Percentiles rank a stretch among this genome's conserved stretches.
Evolutionary conservation across 2,888 invertebrate species (phyloP).

Genomic region (Arrhopalites spinosus): DNA sequence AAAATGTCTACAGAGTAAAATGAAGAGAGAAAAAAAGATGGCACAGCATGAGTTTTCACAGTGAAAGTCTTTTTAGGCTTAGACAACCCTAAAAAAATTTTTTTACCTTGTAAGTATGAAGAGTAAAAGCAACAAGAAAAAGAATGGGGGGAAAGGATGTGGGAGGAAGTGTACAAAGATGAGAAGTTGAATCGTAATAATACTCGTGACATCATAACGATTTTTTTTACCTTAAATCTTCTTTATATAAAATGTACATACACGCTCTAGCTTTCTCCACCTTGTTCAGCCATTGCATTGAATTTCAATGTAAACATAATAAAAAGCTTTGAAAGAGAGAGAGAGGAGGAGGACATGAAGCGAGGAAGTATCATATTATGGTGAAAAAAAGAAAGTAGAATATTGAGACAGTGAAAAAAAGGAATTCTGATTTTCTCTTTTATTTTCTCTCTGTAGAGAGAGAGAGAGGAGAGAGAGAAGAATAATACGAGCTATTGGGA

Average conservation of each 20-base stretch:
- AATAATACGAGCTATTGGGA: not conserved
- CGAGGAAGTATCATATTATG: not conserved
- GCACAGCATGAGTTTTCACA: not conserved
- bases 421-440: too few species aligned
- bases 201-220: too few species aligned
- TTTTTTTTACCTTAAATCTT: too few species aligned
- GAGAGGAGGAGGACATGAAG: not conserved
- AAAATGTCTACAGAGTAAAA: not conserved
- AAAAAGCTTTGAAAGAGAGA: not conserved
- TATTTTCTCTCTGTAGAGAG: not conserved
- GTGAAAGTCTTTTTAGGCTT: too few species aligned
- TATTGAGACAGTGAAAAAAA: not conserved
- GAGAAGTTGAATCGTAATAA: not conserved
- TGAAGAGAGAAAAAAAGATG: not conserved
- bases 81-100: too few species aligned
- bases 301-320: too few species aligned
- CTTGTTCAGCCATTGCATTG: too few species aligned
- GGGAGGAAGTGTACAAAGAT: not conserved
- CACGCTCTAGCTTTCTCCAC: too few species aligned
- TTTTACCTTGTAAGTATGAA: not conserved
- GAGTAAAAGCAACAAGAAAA: not conserved
- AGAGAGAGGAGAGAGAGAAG: not conserved
- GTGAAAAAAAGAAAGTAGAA: not conserved
- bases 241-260: too few species aligned
- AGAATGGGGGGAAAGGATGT: not conserved